A percentile compares a stretch with the other conserved stretches of the same genome.
phyloP scores from a whole-genome alignment of 2,797 vertebrate species.

The Cottoperca gobio region DNA sequence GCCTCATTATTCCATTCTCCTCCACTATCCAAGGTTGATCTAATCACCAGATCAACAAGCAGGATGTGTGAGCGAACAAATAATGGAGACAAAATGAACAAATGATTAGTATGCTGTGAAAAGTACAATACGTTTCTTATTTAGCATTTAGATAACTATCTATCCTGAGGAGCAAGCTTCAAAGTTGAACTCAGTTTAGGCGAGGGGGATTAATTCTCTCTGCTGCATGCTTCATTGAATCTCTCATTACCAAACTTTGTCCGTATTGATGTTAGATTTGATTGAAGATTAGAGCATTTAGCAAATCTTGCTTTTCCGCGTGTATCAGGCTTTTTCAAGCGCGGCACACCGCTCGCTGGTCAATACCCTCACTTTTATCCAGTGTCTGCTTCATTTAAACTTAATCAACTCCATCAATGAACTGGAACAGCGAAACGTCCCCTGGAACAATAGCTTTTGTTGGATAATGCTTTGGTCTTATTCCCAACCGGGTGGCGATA shows the following conservation, averaged over 20 bases:
- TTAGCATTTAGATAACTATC: constrained; percentile 99
- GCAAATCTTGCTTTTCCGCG: constrained; percentile 98
- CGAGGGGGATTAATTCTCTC: constrained; percentile 99
- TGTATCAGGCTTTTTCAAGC: constrained; percentile 96
- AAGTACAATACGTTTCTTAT: constrained; percentile 99
- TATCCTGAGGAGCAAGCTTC: constrained; percentile 97
- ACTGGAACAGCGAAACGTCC: constrained; percentile 98
- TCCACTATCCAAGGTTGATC: constrained; percentile 89
- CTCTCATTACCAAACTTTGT: constrained; percentile 99
- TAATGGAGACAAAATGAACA: constrained; percentile 96
- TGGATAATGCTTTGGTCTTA: constrained; percentile 94
- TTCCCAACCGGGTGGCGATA: constrained; percentile 90
- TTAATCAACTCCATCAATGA: constrained; percentile 99
- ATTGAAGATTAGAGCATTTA: constrained; percentile 99
- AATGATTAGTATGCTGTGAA: constrained; percentile 99
- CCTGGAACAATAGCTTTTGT: constrained; percentile 98
- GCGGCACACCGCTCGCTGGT: constrained; percentile 90
- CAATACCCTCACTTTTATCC: constrained; percentile 99
- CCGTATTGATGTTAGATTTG: constrained; percentile 99
- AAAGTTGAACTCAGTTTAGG: constrained; percentile 99
- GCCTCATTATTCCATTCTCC: constrained; percentile 83
- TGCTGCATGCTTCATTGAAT: constrained; percentile 99
- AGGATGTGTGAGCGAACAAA: constrained; percentile 93
- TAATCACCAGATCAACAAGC: constrained; percentile 94
- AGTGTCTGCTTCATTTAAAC: constrained; percentile 99